A percentile compares a stretch with the other conserved stretches of the same genome.
Conservation (phyloP, 2,797 vertebrate genomes). For the Thunnus albacares region DNA sequence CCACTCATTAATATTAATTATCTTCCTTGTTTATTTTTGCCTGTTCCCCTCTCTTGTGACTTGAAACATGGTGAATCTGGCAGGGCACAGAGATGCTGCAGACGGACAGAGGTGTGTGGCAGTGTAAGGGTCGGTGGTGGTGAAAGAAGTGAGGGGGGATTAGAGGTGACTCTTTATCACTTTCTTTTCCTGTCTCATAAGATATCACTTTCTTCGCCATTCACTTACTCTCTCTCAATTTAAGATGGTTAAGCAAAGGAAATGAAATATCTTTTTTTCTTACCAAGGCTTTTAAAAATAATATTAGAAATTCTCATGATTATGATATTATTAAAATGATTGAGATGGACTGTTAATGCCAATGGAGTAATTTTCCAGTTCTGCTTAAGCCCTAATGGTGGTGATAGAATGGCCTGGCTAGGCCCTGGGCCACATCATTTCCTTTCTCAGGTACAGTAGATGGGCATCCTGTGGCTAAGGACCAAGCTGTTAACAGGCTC, state of each 20-base stretch:
- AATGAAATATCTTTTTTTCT: conserved; percentile 76
- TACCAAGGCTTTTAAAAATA: conserved; percentile 80
- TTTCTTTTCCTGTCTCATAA: conserved; percentile 58
- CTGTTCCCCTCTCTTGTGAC: conserved; percentile 61
- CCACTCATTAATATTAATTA: conserved; percentile 78
- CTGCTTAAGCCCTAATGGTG: conserved; percentile 80
- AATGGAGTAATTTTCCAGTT: conserved; percentile 82
- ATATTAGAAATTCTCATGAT: conserved; percentile 82
- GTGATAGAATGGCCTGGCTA: conserved; percentile 75
- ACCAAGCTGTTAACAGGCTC: conserved; percentile 59
- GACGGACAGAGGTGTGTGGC: conserved; percentile 46
- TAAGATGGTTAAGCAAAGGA: conserved; percentile 76
- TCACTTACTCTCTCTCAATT: conserved; percentile 70
- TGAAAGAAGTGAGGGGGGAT: background rate
- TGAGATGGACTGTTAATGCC: conserved; percentile 83
- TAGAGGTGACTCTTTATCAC: conserved; percentile 62
- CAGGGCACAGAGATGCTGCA: conserved; percentile 42
- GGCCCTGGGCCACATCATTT: conserved; percentile 78
- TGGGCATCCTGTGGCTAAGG: conserved; percentile 65
- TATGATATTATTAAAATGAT: conserved; percentile 85
- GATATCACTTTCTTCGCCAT: conserved; percentile 65
- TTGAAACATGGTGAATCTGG: conserved; percentile 60
- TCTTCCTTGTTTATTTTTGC: conserved; percentile 71
- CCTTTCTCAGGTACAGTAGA: conserved; percentile 69
- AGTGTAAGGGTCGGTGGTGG: conserved; percentile 21